Evolutionary conservation across 2,113 vertebrate genomes (phyloP).

Genomic region (Psilopsiagon aymara): DNA sequence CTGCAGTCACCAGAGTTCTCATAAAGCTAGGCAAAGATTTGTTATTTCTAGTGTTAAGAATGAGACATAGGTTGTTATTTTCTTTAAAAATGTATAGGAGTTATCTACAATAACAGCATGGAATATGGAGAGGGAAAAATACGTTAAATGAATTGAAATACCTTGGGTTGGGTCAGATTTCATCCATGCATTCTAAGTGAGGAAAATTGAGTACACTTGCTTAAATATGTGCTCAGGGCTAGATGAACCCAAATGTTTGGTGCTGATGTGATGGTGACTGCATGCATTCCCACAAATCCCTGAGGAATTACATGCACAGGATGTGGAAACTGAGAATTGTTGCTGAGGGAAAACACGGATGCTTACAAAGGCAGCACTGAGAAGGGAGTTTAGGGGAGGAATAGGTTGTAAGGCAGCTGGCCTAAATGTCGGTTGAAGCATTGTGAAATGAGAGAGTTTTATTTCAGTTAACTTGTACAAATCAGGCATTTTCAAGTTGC

Average conservation of each 20-base stretch:
- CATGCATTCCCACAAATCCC: neutral
- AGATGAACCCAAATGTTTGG: neutral
- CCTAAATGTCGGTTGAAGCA: neutral
- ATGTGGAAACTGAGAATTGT: neutral
- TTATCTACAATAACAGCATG: neutral
- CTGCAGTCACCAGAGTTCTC: neutral
- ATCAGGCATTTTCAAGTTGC: neutral
- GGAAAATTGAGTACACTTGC: neutral
- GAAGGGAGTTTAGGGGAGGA: neutral
- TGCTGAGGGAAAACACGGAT: neutral
- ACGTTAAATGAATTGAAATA: neutral
- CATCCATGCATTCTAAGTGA: neutral
- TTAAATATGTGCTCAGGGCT: neutral
- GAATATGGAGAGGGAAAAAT: neutral
- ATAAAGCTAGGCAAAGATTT: neutral
- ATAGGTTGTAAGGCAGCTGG: neutral
- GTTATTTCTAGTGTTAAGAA: neutral
- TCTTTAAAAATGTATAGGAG: neutral
- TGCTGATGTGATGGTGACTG: neutral
- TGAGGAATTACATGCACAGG: neutral
- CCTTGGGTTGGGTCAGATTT: neutral
- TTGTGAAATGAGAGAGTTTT: constrained; percentile 20
- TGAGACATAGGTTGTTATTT: neutral
- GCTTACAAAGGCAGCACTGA: neutral
- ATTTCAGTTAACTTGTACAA: neutral